Base-by-base conservation (phyloP, 2,888 invertebrate genomes). In the Melangyna quadrimaculata region DNA sequence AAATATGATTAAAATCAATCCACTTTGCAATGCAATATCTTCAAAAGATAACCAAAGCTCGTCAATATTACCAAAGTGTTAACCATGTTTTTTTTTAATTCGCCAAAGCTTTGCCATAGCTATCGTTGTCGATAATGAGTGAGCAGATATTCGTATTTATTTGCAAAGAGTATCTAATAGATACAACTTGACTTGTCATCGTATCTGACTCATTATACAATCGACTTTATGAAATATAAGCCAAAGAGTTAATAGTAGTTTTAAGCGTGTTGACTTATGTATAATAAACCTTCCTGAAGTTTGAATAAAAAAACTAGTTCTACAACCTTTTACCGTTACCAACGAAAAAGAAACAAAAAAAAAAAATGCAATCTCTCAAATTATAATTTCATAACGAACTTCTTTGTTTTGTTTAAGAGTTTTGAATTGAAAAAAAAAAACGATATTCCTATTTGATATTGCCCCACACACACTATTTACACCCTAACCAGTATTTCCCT, bases 151-250 rank as follows among this genome's bases (percentile, higher is more conserved):
- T 37, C 8, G 12, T 45, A 14, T 12, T 45, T 29, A 65, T 51
- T 65, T 48, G 22, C 22, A 48, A 51, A 35, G 51, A 65, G 63
- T 65, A 45, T 45, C 51, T 51, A 27, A 35, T 51, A 51, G 22
- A 51, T 67, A 24, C 17, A 67, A 67, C 43, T 51, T 67, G 45
- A 67, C 51, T 67, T 67, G 67, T 51, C 67, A 67, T 67, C 35
- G 67, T 12, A 32, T 67, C 24, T 24, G 67, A 67, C 67, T 67
- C 67, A 67, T 45, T 45, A 45, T 48, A 67, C 37, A 51, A 51
- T 22, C n/a, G 10, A 32, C 9, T 48, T 22, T 9, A 12, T 22
- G 14, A 27, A 51, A 51, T 12, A n/a, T 2, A 27, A 51, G n/a
- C 35, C 32, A 19, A n/a, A 67, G n/a, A 24, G 6, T 27, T 3